Evolutionary conservation across 2,888 invertebrate genomes (phyloP).

Genomic region (Glaucopsyche alexis): DNA sequence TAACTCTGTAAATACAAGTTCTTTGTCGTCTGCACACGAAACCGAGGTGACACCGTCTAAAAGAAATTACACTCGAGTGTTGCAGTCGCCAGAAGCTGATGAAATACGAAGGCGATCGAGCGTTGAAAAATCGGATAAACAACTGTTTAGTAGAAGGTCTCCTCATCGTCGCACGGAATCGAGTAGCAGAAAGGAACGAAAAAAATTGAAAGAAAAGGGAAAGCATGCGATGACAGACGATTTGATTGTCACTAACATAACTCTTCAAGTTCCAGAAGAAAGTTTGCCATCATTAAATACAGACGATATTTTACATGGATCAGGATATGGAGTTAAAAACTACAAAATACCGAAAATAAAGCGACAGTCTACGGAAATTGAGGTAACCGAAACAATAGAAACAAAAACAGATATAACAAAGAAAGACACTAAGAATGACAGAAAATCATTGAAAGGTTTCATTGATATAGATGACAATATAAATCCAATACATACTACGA

Average conservation of each 20-base stretch:
- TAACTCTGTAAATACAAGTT: conserved; percentile 39
- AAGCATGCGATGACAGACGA: conserved; percentile 50
- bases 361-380: conserved; percentile 41
- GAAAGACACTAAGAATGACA: neutral
- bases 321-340: conserved; percentile 69
- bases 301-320: conserved; percentile 64
- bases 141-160: conserved; percentile 53
- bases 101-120: conserved; percentile 45
- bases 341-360: conserved; percentile 76
- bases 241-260: conserved; percentile 72
- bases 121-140: conserved; percentile 45
- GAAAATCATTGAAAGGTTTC: conserved; percentile 40
- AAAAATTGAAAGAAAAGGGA: conserved; percentile 51
- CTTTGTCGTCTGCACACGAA: conserved; percentile 35
- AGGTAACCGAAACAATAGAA: conserved; percentile 3
- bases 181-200: conserved; percentile 60
- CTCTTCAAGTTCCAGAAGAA: conserved; percentile 69
- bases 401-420: neutral
- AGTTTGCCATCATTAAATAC: conserved; percentile 65
- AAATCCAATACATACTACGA: conserved; percentile 39
- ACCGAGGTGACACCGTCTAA: conserved; percentile 44
- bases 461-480: conserved; percentile 67
- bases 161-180: conserved; percentile 48
- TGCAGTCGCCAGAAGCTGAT: conserved; percentile 61
- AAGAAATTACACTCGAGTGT: conserved; percentile 63